phyloP scores from a whole-genome alignment of 2,888 invertebrate species.

The Ochlodes sylvanus region DNA sequence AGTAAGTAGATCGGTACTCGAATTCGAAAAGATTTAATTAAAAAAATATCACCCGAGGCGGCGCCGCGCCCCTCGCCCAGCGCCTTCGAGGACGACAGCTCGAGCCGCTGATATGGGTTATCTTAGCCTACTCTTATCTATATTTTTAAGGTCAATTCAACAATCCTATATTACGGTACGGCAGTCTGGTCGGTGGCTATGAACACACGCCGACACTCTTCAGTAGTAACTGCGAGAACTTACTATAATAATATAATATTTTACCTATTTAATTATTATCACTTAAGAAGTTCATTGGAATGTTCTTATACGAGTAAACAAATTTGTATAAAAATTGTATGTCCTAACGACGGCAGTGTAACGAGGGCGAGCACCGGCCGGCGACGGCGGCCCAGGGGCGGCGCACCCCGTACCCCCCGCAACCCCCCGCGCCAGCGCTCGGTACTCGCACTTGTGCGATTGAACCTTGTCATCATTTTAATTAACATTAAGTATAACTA shows the following conservation, averaged over 20 bases:
- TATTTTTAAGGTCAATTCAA: conserved; percentile 39
- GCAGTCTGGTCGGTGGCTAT: conserved; percentile 42
- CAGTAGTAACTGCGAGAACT: not conserved
- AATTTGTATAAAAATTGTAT: conserved; percentile 12
- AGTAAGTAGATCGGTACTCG: conserved; percentile 10
- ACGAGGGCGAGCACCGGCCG: not conserved
- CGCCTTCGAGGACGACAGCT: not conserved
- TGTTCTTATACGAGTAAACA: conserved; percentile 22
- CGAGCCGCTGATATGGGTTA: conserved; percentile 41
- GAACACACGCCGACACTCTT: conserved; percentile 5
- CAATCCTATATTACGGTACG: conserved; percentile 43
- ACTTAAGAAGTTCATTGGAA: conserved; percentile 14
- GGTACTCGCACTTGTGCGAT: too few relatives aligned
- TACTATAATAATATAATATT: not conserved
- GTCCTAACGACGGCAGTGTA: conserved; percentile 26
- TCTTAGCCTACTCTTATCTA: conserved; percentile 39
- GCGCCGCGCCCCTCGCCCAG: not conserved
- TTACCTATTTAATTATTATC: not conserved
- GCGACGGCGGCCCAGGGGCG: not conserved
- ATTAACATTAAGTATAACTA: too few relatives aligned
- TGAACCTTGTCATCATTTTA: too few relatives aligned
- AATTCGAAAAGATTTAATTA: conserved; percentile 17
- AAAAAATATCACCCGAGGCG: conserved; percentile 24
- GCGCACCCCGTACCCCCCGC: not conserved
- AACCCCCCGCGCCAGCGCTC: too few relatives aligned